Percentiles rank a stretch among this genome's conserved stretches.
phyloP scores from a whole-genome alignment of 2,888 invertebrate genomes.

The Ischnura elegans region DNA sequence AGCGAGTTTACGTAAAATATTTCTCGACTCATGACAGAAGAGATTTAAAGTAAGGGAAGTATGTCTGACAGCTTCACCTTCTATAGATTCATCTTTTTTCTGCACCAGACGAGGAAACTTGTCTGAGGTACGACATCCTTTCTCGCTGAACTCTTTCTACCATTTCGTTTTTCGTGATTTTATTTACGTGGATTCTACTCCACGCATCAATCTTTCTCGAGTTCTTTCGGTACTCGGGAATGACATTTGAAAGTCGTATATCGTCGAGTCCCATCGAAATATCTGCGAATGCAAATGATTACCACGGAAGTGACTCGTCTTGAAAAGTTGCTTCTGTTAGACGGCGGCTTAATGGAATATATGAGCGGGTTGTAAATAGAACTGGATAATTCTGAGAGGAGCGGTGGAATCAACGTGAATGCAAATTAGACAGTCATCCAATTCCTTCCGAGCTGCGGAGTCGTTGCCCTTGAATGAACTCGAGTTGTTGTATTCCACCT shows the following conservation, averaged over 20 bases:
- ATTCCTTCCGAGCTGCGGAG: neutral
- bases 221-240: neutral
- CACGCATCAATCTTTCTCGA: neutral
- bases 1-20: neutral
- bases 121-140: neutral
- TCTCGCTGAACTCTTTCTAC: neutral
- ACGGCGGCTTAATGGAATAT: neutral
- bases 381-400: neutral
- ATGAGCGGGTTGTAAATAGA: neutral
- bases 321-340: neutral
- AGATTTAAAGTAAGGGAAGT: too few species aligned
- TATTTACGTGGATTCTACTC: neutral
- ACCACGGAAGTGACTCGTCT: neutral
- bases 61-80: neutral
- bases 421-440: neutral
- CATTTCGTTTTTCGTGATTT: neutral
- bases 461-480: conserved; percentile 19
- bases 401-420: neutral
- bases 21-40: neutral
- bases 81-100: neutral
- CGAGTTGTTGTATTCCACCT: neutral
- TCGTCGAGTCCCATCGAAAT: neutral
- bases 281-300: neutral
- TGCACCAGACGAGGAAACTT: neutral
- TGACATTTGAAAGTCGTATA: neutral